phyloP scores from a whole-genome alignment of 1,140 invertebrate genomes.

The Druon quercuslanigerum region DNA sequence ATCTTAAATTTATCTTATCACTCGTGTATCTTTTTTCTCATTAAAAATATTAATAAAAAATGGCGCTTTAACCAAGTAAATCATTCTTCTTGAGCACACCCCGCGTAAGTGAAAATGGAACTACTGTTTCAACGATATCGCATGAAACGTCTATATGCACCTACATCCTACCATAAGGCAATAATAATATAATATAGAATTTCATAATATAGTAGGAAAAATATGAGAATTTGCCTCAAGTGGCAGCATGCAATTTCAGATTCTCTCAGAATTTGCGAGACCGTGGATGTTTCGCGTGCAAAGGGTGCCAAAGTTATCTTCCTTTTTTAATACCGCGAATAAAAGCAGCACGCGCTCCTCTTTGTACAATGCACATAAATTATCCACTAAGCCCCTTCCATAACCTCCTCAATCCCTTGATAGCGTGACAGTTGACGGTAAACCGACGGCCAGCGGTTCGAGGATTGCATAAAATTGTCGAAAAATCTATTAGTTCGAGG shows the following conservation, averaged over 20 bases:
- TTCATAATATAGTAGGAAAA: background rate
- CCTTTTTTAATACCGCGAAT: conserved; percentile 38
- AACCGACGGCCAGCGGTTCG: conserved; percentile 52
- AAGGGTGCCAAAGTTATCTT: conserved; percentile 54
- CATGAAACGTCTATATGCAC: background rate
- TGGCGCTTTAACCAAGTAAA: background rate
- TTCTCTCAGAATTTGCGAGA: conserved; percentile 38
- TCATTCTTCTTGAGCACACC: background rate
- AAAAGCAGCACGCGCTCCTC: background rate
- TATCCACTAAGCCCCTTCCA: background rate
- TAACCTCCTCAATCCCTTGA: conserved; percentile 22
- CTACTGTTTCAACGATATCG: background rate
- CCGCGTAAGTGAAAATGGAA: background rate
- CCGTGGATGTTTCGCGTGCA: conserved; percentile 48
- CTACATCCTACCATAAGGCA: background rate
- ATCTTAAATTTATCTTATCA: too few species aligned
- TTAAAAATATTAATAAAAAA: too few species aligned
- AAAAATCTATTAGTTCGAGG: conserved; percentile 70
- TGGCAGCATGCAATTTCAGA: conserved; percentile 47
- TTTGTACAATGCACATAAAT: background rate
- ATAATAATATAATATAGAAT: too few species aligned
- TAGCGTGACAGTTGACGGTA: conserved; percentile 62
- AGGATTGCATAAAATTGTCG: conserved; percentile 65
- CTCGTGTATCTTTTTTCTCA: too few species aligned
- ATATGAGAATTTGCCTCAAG: conserved; percentile 7